A percentile compares a stretch with the other conserved stretches of the same genome.
These are phyloP conservation scores for cat (Felis catus) DNA, from an alignment of 2,113 vertebrate genomes.

Conservation along the genomic window DNA sequence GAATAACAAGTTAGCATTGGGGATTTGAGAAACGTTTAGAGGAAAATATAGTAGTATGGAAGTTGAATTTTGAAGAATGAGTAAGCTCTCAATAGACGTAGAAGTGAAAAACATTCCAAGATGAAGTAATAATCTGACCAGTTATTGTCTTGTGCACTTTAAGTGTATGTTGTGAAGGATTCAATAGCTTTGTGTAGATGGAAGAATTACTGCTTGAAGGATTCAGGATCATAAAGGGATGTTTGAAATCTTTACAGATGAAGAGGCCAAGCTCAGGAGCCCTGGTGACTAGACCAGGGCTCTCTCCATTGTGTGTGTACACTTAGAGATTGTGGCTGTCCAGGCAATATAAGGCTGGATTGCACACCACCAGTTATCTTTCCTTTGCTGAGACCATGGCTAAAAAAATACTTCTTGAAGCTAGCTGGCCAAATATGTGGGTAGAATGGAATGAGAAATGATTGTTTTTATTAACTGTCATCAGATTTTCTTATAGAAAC, in stretches of 20 bases:
- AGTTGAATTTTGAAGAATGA: neutral
- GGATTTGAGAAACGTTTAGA: neutral
- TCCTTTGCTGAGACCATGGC: neutral
- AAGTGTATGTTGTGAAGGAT: neutral
- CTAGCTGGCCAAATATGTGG: neutral
- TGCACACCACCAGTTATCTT: neutral
- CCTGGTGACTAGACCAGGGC: neutral
- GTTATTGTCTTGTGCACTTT: neutral
- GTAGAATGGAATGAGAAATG: neutral
- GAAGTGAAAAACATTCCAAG: neutral
- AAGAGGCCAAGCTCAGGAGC: neutral
- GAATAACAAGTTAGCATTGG: neutral
- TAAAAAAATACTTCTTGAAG: neutral
- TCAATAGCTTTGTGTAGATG: neutral
- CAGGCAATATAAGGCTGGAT: fast-evolving
- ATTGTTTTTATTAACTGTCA: neutral
- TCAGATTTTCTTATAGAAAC: neutral
- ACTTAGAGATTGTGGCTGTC: fast-evolving
- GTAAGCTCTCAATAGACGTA: neutral
- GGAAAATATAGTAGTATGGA: neutral
- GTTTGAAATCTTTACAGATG: neutral
- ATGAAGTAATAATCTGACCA: neutral
- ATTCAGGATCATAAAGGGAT: neutral
- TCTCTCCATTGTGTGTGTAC: neutral
- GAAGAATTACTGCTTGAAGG: neutral